phyloP scores from a whole-genome alignment of 2,888 invertebrate species.

The Xestobium rufovillosum region DNA sequence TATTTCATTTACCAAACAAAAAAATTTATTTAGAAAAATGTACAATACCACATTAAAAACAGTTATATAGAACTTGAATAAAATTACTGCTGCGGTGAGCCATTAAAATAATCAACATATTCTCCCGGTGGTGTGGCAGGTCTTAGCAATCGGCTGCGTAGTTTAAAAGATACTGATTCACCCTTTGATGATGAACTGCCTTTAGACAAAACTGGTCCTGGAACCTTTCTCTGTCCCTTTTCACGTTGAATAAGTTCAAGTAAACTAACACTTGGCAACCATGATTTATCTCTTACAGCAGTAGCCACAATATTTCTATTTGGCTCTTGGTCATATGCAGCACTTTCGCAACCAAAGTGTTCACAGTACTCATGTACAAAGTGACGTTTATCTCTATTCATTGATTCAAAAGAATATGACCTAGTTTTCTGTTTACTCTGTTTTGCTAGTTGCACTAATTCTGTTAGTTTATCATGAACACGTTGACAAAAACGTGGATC shows the following conservation, averaged over 20 bases:
- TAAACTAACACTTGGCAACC: constrained; percentile 82
- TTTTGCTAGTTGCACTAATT: constrained; percentile 81
- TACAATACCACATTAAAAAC: too few relatives aligned
- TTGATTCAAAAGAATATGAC: constrained; percentile 80
- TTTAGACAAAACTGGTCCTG: constrained; percentile 54
- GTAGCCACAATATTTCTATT: constrained; percentile 93
- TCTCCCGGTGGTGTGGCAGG: constrained; percentile 27
- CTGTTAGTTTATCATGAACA: constrained; percentile 76
- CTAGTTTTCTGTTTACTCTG: constrained; percentile 53
- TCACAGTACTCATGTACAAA: constrained; percentile 92
- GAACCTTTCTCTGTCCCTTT: constrained; percentile 70
- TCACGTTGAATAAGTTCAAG: constrained; percentile 74
- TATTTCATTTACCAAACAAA: too few relatives aligned
- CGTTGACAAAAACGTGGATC: constrained; percentile 73
- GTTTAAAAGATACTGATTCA: constrained; percentile 34
- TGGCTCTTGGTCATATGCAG: constrained; percentile 92
- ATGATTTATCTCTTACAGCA: constrained; percentile 64
- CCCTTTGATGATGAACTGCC: constrained; percentile 27
- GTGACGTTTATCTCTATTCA: constrained; percentile 88
- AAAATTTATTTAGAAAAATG: too few relatives aligned
- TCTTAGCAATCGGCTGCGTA: constrained; percentile 24
- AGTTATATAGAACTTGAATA: too few relatives aligned
- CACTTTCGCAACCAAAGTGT: constrained; percentile 89
- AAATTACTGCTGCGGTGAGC: constrained; percentile 23
- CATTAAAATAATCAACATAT: constrained; percentile 31